Evolutionary conservation across 2,888 invertebrate genomes (phyloP).

Genomic region (Spilosoma lubricipeda): DNA sequence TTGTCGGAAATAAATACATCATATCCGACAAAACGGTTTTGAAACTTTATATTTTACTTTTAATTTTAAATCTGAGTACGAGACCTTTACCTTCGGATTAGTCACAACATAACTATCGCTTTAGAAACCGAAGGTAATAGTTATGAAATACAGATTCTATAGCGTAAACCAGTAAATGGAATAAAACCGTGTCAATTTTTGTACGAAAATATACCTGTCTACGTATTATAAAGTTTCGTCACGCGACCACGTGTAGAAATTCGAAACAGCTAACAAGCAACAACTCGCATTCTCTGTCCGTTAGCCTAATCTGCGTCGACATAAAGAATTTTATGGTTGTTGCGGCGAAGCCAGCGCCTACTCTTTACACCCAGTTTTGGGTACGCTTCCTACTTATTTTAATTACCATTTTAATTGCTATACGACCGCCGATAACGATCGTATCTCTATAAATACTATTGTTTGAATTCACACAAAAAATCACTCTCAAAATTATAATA

Average conservation of each 20-base stretch:
- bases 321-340: slow-evolving; percentile 77
- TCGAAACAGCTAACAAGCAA: slow-evolving; percentile 23
- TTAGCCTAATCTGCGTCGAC: slow-evolving; percentile 60
- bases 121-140: neutral
- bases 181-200: slow-evolving; percentile 16
- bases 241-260: slow-evolving; percentile 25
- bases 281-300: slow-evolving; percentile 51
- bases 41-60: neutral
- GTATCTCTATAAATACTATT: slow-evolving; percentile 67
- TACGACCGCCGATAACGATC: slow-evolving; percentile 72
- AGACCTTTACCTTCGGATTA: neutral
- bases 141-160: slow-evolving; percentile 8
- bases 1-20: neutral
- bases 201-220: slow-evolving; percentile 17
- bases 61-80: neutral
- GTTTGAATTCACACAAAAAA: slow-evolving; percentile 62
- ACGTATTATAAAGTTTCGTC: slow-evolving; percentile 15
- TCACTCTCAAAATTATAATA: slow-evolving; percentile 36
- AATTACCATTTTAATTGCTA: slow-evolving; percentile 80
- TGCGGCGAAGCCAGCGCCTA: slow-evolving; percentile 70
- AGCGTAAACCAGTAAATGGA: slow-evolving; percentile 3
- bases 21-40: neutral
- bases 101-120: neutral
- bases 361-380: slow-evolving; percentile 72
- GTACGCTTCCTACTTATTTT: slow-evolving; percentile 79